Evolutionary conservation across 1,140 invertebrate genomes (phyloP).

Genomic region (Mesaphorura yosii): DNA sequence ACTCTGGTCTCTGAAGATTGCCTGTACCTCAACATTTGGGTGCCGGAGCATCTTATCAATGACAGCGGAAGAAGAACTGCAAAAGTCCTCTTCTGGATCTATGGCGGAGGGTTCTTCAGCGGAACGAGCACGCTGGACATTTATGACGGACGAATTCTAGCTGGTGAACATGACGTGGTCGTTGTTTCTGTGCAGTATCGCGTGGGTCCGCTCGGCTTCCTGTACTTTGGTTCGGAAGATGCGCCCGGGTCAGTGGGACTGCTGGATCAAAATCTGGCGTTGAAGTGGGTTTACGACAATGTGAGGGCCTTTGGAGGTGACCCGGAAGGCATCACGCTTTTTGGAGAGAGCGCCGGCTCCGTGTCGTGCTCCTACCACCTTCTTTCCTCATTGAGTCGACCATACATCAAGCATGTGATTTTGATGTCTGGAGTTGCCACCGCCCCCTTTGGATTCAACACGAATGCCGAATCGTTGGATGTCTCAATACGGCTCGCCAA

Average conservation of each 20-base stretch:
- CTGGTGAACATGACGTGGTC: constrained; percentile 67
- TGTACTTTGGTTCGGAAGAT: constrained; percentile 55
- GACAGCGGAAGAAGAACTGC: constrained; percentile 4
- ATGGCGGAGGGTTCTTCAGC: constrained; percentile 82
- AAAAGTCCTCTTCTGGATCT: constrained; percentile 68
- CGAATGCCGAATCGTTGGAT: neutral
- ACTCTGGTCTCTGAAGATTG: constrained; percentile 87
- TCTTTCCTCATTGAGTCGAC: constrained; percentile 48
- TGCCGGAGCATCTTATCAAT: constrained; percentile 50
- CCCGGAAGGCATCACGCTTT: constrained; percentile 66
- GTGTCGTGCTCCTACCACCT: constrained; percentile 74
- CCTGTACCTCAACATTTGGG: constrained; percentile 84
- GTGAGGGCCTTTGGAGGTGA: constrained; percentile 81
- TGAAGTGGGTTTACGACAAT: constrained; percentile 87
- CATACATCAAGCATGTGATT: constrained; percentile 35
- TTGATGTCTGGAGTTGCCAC: constrained; percentile 10
- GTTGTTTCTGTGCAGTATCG: constrained; percentile 83
- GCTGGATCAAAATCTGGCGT: constrained; percentile 76
- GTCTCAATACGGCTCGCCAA: constrained; percentile 2
- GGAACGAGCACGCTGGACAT: constrained; percentile 80
- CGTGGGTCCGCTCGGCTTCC: constrained; percentile 77
- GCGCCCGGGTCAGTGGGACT: constrained; percentile 71
- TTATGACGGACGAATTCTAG: constrained; percentile 74
- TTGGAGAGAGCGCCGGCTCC: constrained; percentile 84
- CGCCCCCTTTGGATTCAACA: neutral